Evolutionary conservation across 2,797 vertebrate genomes (phyloP).

Genomic region (Sebastes diploproa): DNA sequence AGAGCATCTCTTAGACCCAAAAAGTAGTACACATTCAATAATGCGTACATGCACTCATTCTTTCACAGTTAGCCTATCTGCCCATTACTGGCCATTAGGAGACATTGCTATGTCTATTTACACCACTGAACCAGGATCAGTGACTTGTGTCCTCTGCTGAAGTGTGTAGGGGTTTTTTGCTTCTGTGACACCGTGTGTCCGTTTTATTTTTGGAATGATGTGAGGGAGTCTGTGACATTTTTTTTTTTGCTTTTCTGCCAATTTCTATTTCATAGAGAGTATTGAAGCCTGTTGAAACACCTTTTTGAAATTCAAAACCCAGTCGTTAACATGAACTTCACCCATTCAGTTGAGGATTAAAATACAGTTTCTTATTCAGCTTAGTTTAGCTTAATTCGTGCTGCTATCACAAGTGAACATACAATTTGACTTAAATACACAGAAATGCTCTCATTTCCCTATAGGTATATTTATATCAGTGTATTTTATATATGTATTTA

Average conservation of each 20-base stretch:
- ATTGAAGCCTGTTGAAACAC: not conserved
- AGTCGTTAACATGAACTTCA: not conserved
- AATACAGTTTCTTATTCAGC: not conserved
- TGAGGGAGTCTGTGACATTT: slow-evolving; percentile 6
- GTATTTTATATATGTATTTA: slow-evolving; percentile 55
- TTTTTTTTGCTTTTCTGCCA: not conserved
- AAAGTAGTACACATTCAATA: not conserved
- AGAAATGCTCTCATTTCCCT: slow-evolving; percentile 20
- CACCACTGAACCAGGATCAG: slow-evolving; percentile 20
- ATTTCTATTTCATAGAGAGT: slow-evolving; percentile 13
- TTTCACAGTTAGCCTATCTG: not conserved
- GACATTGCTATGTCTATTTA: not conserved
- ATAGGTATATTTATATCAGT: slow-evolving; percentile 52
- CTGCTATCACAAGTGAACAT: not conserved
- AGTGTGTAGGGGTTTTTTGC: slow-evolving; percentile 19
- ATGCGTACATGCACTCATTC: not conserved
- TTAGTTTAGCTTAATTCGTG: not conserved
- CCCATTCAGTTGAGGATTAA: not conserved
- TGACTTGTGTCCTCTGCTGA: slow-evolving; percentile 35
- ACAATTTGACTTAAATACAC: slow-evolving; percentile 19
- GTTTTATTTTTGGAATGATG: slow-evolving; percentile 35
- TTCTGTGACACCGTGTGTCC: slow-evolving; percentile 60
- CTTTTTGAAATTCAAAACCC: slow-evolving; percentile 1
- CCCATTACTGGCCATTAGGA: slow-evolving; percentile 14
- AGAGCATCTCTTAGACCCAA: not conserved